Evolutionary conservation across 2,797 vertebrate species (phyloP).

Genomic region (Epinephelus coioides): DNA sequence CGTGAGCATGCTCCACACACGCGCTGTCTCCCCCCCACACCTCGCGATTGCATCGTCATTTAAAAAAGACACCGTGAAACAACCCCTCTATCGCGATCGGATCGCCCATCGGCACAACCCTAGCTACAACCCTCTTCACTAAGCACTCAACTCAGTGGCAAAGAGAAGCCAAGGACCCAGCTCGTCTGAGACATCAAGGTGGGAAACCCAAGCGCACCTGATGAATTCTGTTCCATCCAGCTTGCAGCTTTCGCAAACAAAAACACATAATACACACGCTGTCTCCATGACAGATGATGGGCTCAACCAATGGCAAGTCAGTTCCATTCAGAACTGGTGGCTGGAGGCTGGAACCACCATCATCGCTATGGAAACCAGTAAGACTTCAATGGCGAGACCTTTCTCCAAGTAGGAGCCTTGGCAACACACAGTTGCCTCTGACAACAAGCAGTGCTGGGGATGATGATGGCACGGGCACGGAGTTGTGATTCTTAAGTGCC

Average conservation of each 20-base stretch:
- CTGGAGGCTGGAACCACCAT: slow-evolving; percentile 19
- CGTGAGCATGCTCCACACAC: no score
- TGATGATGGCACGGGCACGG: slow-evolving; percentile 14
- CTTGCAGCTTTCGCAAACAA: background rate
- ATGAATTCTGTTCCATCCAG: background rate
- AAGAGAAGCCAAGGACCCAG: background rate
- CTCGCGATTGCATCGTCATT: no score
- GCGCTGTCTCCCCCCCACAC: no score
- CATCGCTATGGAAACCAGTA: slow-evolving; percentile 62
- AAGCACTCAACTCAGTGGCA: slow-evolving; percentile 10
- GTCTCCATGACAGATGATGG: slow-evolving; percentile 21
- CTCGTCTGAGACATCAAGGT: background rate
- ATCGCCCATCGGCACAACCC: no score
- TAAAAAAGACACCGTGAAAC: no score
- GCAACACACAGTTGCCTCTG: slow-evolving; percentile 50
- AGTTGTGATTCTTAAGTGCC: slow-evolving; percentile 43
- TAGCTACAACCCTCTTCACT: background rate
- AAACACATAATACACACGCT: background rate
- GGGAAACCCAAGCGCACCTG: background rate
- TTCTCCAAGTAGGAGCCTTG: slow-evolving; percentile 63
- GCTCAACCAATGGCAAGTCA: slow-evolving; percentile 21
- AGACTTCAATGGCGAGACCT: slow-evolving; percentile 56
- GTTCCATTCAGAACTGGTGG: slow-evolving; percentile 41
- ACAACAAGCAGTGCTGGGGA: slow-evolving; percentile 47
- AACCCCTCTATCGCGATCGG: no score